Base-by-base conservation (phyloP, 2,113 vertebrate genomes). In the Myotis davidii region DNA sequence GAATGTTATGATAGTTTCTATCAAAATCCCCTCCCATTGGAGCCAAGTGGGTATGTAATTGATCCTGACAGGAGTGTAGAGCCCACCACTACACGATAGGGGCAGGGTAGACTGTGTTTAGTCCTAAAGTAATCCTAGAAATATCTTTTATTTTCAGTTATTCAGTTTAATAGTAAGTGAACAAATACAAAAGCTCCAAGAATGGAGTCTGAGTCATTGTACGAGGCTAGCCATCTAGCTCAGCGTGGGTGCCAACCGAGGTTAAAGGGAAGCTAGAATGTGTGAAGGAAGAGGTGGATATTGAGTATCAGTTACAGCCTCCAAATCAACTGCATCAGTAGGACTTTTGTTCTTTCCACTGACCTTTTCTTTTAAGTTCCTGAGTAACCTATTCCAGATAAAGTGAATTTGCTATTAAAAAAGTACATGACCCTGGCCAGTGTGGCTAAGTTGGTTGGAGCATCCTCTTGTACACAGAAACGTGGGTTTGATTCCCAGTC, bases 31-130 rank as follows among this genome's bases (percentile, higher is more conserved):
- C 42, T 77, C 42, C 48, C 14, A 14, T 2, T 64, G 34, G 1
- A 67, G 54, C 2, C 25, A 3, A 5, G 32, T 9, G 20, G 4
- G 1, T 3, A 9, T 32, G 3, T 17, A 17, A 13, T 11, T 48
- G 61, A 56, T 4, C 3, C 4, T 70, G 20, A 50, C 37, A 65
- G 2, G 20, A n/a, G 18, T 8, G 48, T 27, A 52, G 14, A 6
- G 17, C 12, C 16, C 78, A 42, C 65, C 11, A 1, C 34, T 56
- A 5, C 18, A 21, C 14, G 18, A 0, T 12, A 32, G 0, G 37
- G 16, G 50, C 25, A 25, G 42, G 3, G 9, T 45, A 39, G 37
- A 50, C 27, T 10, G 39, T 39, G 34, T 34, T n/a, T 32, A n/a
- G 32, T 70, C 23, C 9, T 85, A 39, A 42, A 32, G 14, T 12